Conservation (phyloP, 2,888 invertebrate genomes). For the Cephus pulcher region DNA sequence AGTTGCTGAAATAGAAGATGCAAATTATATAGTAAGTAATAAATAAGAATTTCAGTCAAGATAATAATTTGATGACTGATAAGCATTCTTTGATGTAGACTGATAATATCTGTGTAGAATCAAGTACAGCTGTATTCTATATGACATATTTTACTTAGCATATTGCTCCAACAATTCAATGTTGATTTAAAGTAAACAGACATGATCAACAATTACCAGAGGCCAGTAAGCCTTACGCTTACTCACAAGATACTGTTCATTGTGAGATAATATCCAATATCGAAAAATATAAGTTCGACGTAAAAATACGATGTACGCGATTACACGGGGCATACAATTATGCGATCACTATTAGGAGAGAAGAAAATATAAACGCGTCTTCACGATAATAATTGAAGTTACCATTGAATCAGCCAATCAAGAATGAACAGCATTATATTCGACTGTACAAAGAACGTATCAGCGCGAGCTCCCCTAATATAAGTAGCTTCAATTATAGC, state of each 20-base stretch:
- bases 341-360: background rate
- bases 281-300: background rate
- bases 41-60: background rate
- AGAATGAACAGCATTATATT: background rate
- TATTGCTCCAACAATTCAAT: background rate
- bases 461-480: background rate
- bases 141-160: background rate
- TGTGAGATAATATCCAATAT: background rate
- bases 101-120: background rate
- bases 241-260: background rate
- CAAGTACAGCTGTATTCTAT: background rate
- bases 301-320: background rate
- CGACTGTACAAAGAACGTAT: background rate
- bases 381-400: background rate
- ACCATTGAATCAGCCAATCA: background rate
- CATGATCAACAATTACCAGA: background rate
- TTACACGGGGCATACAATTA: background rate
- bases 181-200: background rate
- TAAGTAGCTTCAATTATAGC: background rate
- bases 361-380: background rate
- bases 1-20: conserved; percentile 36
- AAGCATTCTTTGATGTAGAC: background rate
- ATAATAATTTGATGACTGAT: background rate
- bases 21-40: background rate
- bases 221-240: background rate